Percentiles rank a stretch among this genome's conserved stretches.
phyloP scores from a whole-genome alignment of 92 coral and sea anemone species.

The Porites rus region DNA sequence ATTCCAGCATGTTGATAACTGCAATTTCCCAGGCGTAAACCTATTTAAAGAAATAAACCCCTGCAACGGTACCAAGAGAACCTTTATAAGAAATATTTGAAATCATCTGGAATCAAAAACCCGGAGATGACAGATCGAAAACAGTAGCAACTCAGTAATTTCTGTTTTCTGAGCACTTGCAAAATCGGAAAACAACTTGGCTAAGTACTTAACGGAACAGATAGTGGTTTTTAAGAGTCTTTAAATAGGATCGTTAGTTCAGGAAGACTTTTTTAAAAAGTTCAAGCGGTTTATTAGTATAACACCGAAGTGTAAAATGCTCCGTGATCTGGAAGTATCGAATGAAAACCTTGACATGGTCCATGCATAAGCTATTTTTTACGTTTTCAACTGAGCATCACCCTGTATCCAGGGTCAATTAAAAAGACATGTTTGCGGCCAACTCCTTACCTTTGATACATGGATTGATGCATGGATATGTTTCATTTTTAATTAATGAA shows the following conservation, averaged over 20 bases:
- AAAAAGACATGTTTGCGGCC: too few relatives aligned
- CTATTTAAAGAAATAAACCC: too few relatives aligned
- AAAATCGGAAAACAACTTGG: background rate
- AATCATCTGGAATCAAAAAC: background rate
- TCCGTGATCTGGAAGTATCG: background rate
- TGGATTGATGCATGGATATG: too few relatives aligned
- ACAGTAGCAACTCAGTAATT: background rate
- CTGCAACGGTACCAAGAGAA: background rate
- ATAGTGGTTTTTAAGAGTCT: background rate
- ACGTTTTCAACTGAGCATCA: too few relatives aligned
- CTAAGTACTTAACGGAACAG: background rate
- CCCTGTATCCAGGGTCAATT: too few relatives aligned
- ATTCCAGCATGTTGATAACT: too few relatives aligned
- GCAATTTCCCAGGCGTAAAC: too few relatives aligned
- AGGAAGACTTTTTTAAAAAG: background rate
- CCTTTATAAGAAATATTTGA: background rate
- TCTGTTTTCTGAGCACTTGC: background rate
- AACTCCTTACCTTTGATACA: too few relatives aligned
- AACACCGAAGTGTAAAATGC: background rate
- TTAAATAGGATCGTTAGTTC: background rate
- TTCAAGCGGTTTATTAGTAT: background rate
- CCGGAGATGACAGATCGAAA: background rate
- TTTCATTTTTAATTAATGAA: too few relatives aligned
- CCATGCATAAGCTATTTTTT: too few relatives aligned
- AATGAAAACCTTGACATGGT: too few relatives aligned